Base-by-base conservation (phyloP, 2,797 vertebrate species). In the Tadarida brasiliensis region DNA sequence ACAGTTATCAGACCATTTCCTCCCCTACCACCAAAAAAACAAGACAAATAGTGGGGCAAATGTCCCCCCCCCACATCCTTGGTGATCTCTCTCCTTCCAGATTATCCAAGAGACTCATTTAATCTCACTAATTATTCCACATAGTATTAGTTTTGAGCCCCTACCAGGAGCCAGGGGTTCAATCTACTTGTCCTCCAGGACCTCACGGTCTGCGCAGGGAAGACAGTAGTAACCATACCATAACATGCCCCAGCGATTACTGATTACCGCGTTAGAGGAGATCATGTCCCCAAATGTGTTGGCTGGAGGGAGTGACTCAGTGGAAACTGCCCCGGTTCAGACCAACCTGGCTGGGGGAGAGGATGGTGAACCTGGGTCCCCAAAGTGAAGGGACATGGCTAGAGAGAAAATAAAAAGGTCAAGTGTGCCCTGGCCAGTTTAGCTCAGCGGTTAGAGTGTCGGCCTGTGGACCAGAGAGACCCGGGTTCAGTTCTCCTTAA, bases 381-480 rank as follows among this genome's bases (percentile, higher is more conserved):
- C 17, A 39, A 44, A 8, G 28, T 71, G 63, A 91, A 73, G 76
- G 86, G 63, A 80, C 51, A 59, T 7, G 8, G 5, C 59, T 91
- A 61, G 71, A n/a, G 80, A 87, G 68, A 77, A 96, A 94, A 94
- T 71, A 39, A 59, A 78, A 90, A n/a, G 24, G 61, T 82, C 95
- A 77, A 20, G 12, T 70, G 24, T 57, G 39, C 39, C 39, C 39
- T 44, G 39, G 39, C 39, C 39, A 44, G 39, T 44, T 44, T 44
- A 7, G 39, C 39, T 44, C 39, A 44, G 39, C 39, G 39, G 39
- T 44, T 44, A 44, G 39, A 44, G 39, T 7, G 7, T 44, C 39
- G 7, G 39, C 39, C 39, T 44, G 39, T 7, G 39, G 39, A 44
- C 39, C 39, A 44, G 39, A 44, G 39, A 44, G 39, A 44, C 39